phyloP scores from a whole-genome alignment of 2,113 vertebrate species.

The Tyrannus savana region DNA sequence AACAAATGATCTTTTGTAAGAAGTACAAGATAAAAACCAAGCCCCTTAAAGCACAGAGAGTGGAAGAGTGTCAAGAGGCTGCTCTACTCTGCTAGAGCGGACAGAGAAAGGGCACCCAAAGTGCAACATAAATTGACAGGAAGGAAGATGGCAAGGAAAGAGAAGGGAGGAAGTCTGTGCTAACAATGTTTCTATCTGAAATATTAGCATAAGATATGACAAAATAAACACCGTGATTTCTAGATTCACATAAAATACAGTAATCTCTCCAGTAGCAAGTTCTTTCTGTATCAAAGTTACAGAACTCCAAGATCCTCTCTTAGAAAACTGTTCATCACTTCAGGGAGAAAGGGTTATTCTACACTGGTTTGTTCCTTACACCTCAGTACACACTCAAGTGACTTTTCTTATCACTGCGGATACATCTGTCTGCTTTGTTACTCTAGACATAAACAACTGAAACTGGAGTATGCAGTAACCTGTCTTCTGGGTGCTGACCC shows the following conservation, averaged over 20 bases:
- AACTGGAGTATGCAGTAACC: background rate
- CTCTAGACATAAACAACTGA: slow-evolving; percentile 8
- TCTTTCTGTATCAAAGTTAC: background rate
- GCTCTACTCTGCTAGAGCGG: background rate
- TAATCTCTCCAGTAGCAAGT: background rate
- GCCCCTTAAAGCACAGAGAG: background rate
- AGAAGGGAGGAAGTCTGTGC: slow-evolving; percentile 43
- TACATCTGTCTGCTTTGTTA: slow-evolving; percentile 6
- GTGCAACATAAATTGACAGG: background rate
- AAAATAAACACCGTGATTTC: background rate
- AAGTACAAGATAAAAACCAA: background rate
- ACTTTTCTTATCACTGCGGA: background rate
- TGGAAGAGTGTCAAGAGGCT: background rate
- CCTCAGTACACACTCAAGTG: background rate
- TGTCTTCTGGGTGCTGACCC: background rate
- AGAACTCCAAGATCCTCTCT: background rate
- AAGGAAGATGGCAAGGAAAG: slow-evolving; percentile 50
- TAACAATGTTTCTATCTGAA: slow-evolving; percentile 24
- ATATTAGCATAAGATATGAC: background rate
- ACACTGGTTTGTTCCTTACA: background rate
- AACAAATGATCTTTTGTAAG: background rate
- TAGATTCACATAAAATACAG: background rate
- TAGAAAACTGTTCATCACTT: background rate
- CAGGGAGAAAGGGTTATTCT: background rate
- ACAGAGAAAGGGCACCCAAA: slow-evolving; percentile 38